phyloP scores from a whole-genome alignment of 1,140 invertebrate genomes.

The Drosophila parvula region DNA sequence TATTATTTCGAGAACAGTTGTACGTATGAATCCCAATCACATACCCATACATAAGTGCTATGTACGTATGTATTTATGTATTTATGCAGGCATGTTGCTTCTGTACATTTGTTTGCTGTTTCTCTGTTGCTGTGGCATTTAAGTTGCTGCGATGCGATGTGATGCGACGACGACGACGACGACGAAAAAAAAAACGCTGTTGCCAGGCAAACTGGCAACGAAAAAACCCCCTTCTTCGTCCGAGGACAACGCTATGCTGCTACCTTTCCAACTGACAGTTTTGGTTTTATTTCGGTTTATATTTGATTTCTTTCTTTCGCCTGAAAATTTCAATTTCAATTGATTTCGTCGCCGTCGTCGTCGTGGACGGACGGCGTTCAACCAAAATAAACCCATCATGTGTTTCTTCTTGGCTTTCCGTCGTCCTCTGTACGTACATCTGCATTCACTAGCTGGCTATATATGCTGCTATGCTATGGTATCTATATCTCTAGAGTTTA shows the following conservation, averaged over 20 bases:
- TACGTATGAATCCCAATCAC: neutral
- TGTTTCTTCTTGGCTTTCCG: conserved; percentile 20
- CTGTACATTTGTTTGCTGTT: conserved; percentile 30
- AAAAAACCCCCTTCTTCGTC: conserved; percentile 3
- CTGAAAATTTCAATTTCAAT: conserved; percentile 72
- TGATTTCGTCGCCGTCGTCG: conserved; percentile 49
- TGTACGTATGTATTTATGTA: neutral
- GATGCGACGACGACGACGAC: neutral
- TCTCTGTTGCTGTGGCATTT: conserved; percentile 31
- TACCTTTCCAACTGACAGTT: conserved; percentile 37
- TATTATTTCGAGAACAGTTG: neutral
- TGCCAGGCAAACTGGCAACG: conserved; percentile 20
- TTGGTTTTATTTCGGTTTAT: conserved; percentile 30
- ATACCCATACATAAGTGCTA: conserved; percentile 3
- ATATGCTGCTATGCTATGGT: conserved; percentile 1
- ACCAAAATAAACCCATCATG: conserved; percentile 58
- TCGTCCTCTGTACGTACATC: conserved; percentile 14
- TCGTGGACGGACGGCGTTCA: conserved; percentile 1
- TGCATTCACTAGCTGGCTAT: conserved; percentile 20
- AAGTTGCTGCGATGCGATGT: conserved; percentile 18
- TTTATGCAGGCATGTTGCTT: conserved; percentile 19
- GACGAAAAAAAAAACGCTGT: conserved; percentile 17
- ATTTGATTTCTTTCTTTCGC: conserved; percentile 17
- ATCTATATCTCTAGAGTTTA: conserved; percentile 10
- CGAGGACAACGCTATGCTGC: conserved; percentile 2